A percentile compares a stretch with the other conserved stretches of the same genome.
Evolutionary conservation across 2,888 invertebrate species (phyloP).

Genomic region (Drosophila merina): DNA sequence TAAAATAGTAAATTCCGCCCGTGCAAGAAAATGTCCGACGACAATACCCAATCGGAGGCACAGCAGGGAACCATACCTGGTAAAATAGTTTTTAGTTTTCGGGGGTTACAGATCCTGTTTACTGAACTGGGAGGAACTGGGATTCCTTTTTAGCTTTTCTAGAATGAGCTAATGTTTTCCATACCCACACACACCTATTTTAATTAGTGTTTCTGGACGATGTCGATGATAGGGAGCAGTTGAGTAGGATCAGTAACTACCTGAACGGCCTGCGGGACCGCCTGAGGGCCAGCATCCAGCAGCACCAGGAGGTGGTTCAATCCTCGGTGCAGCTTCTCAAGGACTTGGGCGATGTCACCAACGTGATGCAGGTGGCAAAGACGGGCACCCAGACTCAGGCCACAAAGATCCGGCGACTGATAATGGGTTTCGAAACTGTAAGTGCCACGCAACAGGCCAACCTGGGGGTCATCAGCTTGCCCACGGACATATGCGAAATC

Average conservation of each 20-base stretch:
- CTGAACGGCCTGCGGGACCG: slow-evolving; percentile 66
- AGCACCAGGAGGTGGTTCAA: slow-evolving; percentile 63
- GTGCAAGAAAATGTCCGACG: not conserved
- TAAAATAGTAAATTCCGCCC: not conserved
- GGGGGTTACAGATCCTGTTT: not conserved
- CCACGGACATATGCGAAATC: slow-evolving; percentile 48
- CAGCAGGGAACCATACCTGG: not conserved
- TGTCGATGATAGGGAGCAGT: slow-evolving; percentile 41
- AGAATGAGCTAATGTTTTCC: not conserved
- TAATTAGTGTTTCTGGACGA: slow-evolving; percentile 25
- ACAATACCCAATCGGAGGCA: not conserved
- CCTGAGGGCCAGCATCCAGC: slow-evolving; percentile 52
- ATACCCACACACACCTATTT: not conserved
- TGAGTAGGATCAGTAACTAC: slow-evolving; percentile 64
- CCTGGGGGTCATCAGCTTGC: slow-evolving; percentile 17
- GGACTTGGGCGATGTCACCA: slow-evolving; percentile 70
- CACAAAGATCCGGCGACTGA: slow-evolving; percentile 66
- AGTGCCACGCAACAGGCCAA: slow-evolving; percentile 2
- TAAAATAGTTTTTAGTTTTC: not conserved
- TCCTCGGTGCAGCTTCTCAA: slow-evolving; percentile 65
- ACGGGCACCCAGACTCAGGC: slow-evolving; percentile 20
- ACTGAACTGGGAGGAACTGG: not conserved
- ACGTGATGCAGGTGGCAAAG: slow-evolving; percentile 32
- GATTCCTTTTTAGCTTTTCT: not conserved
- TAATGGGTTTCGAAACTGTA: slow-evolving; percentile 66